Conservation (phyloP, 2,888 invertebrate species). For the Crematogaster levior region DNA sequence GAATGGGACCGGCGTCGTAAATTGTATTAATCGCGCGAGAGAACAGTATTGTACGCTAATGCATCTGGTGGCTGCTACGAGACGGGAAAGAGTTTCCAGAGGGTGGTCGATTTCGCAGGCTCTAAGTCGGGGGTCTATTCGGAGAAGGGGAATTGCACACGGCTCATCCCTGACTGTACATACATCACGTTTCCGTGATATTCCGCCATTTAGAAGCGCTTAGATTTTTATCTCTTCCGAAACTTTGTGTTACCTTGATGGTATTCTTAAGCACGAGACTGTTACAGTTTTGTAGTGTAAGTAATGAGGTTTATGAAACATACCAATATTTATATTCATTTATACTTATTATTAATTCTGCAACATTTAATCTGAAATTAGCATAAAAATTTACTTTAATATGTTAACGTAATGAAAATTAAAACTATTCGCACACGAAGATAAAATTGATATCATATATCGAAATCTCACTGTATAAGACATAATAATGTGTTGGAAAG, state of each 20-base stretch:
- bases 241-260: conserved; percentile 44
- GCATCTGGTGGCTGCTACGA: conserved; percentile 43
- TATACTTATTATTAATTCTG: background rate
- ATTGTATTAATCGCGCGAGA: conserved; percentile 51
- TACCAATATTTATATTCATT: background rate
- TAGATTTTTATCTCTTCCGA: conserved; percentile 40
- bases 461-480: background rate
- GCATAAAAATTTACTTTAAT: too few species aligned
- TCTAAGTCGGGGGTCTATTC: background rate
- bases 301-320: conserved; percentile 11
- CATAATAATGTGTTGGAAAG: background rate
- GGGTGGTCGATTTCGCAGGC: conserved; percentile 18
- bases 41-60: conserved; percentile 46
- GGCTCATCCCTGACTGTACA: conserved; percentile 20
- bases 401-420: background rate
- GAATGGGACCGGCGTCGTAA: conserved; percentile 43
- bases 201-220: conserved; percentile 29
- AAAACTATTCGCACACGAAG: background rate
- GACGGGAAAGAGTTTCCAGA: conserved; percentile 41
- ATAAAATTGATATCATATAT: background rate
- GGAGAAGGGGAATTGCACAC: background rate
- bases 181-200: conserved; percentile 45
- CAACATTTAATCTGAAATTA: background rate
- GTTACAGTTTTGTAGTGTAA: conserved; percentile 10
- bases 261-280: conserved; percentile 34